Evolutionary conservation across 2,888 invertebrate species (phyloP).

Genomic region (Romanomermis culicivorax): DNA sequence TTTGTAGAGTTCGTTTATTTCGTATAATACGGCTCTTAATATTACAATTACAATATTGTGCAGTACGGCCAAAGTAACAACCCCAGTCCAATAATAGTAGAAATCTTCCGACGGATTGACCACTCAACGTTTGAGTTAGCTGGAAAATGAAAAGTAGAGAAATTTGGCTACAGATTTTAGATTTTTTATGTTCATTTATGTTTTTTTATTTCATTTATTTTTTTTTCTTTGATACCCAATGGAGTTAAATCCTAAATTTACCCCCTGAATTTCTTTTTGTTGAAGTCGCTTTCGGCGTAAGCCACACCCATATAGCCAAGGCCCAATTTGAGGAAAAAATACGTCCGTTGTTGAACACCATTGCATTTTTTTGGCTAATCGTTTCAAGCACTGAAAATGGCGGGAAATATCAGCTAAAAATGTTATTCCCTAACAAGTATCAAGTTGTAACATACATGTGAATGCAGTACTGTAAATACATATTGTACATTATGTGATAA

Average conservation of each 20-base stretch:
- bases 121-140: constrained; percentile 31
- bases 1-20: constrained; percentile 53
- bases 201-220: neutral
- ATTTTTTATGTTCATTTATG: too few species aligned
- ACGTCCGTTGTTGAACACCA: constrained; percentile 12
- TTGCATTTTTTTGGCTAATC: neutral
- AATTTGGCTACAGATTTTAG: too few species aligned
- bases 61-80: constrained; percentile 62
- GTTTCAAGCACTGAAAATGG: neutral
- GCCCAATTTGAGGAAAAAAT: constrained; percentile 29
- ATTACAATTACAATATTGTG: constrained; percentile 79
- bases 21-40: constrained; percentile 73
- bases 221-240: too few species aligned
- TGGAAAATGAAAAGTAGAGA: constrained; percentile 9
- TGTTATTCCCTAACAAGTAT: too few species aligned
- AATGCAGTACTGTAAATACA: too few species aligned
- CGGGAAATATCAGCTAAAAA: too few species aligned
- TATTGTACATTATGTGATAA: too few species aligned
- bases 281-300: neutral
- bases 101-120: constrained; percentile 54
- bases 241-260: too few species aligned
- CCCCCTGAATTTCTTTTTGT: neutral
- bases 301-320: constrained; percentile 19
- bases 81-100: constrained; percentile 70
- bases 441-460: too few species aligned